phyloP scores from a whole-genome alignment of 2,113 vertebrate species.

The Oryctolagus cuniculus region mOryCun1.1 NC_091448.1:8144001-8144500 shows the following conservation, averaged over 20 bases:
- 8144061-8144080: background rate
- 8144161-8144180: background rate
- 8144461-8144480: background rate
- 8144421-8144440: constrained; percentile 36
- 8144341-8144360: constrained; percentile 30
- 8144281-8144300: background rate
- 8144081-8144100: background rate
- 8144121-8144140: background rate
- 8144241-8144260: constrained; percentile 10
- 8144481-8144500: constrained; percentile 2
- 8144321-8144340: constrained; percentile 57
- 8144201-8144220: background rate
- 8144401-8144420: constrained; percentile 55
- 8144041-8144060: background rate
- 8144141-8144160: background rate
- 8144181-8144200: background rate
- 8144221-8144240: background rate
- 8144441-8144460: constrained; percentile 39
- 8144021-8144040: background rate
- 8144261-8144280: constrained; percentile 40
- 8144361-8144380: constrained; percentile 38
- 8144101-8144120: background rate
- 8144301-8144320: background rate
- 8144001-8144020: background rate
- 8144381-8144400: constrained; percentile 15